Base-by-base conservation (phyloP, 2,797 vertebrate species). In the Neopelma chrysocephalum region DNA sequence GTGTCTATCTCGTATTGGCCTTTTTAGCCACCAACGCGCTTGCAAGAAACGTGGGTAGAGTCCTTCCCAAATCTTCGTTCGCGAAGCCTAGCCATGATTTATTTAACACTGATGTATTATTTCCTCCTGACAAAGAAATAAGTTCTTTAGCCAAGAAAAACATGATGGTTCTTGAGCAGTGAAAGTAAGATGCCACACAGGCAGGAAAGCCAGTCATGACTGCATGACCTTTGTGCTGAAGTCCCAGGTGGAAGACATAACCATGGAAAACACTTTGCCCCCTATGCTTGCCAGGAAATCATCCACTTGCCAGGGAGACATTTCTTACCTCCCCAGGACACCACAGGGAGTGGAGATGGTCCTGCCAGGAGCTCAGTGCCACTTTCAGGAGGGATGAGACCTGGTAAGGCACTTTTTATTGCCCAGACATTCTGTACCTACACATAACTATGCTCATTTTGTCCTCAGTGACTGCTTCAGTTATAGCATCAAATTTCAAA, bases 261-360 rank as follows among this genome's bases (percentile, higher is more conserved):
- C 48, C 19, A 65, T 11, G 42, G 34, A 68, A 93, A 57, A 45
- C 14, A 42, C 0, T 0, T 16, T 4, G 11, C 42, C 16, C 23
- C 11, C 21, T 10, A 11, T 16, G 26, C 34, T 64, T 58, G 43
- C n/a, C 38, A 70, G 36, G n/a, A 68, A 29, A 68, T 43, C 17
- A 50, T 31, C 12, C 5, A 10, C 34, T 34, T 38, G 8, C 15
- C 53, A 34, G n/a, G 27, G 13, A 48, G 48, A 22, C 21, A 40
- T 64, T 85, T 82, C 5, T 8, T 8, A 34, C 6, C 34, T 61
- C 72, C 38, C 26, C 34, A 73, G 64, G 22, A 73, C n/a, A n/a
- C 12, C 9, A 50, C 15, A 56, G 48, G 12, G 18, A 38, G 11
- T 5, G n/a, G 23, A 62, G 13, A 27, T 47, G 19, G 23, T n/a